Base-by-base conservation (phyloP, 2,797 vertebrate genomes). In the Zalophus californianus region DNA sequence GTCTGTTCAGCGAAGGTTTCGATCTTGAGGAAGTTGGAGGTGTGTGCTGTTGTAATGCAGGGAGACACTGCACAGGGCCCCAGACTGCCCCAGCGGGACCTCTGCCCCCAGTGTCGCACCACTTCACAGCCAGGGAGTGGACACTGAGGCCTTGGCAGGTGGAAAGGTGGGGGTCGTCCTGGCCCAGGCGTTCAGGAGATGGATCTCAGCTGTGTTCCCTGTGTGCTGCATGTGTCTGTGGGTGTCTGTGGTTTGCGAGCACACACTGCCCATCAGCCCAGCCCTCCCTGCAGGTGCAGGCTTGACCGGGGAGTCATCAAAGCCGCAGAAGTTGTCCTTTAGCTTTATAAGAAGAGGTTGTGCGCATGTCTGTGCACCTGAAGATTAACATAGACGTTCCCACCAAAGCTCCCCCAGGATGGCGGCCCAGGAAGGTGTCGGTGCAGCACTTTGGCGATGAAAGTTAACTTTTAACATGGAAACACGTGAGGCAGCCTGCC, bases 401-500 rank as follows among this genome's bases (percentile, higher is more conserved):
- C n/a, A 27, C 23, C 2, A 4, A 1, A 29, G 8, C 48, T 14
- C 10, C 85, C 12, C 44, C n/a, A 29, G 15, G 38, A 20, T 8
- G 27, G 62, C 0, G 0, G 85, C 3, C 44, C 23, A 0, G 41
- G 9, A 38, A 14, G 11, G 44, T 8, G 7, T 9, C n/a, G 6
- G 1, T 72, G 62, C 0, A 3, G 64, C 32, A 18, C 27, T 58
- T 29, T 13, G 0, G n/a, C 23, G 25, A 56, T 75, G n/a, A 78
- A 83, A 35, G 9, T 7, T 60, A 11, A 21, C 83, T 38, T 41
- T 29, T 23, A 41, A 78, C 25, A 9, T 10, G 44, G 56, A 79
- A 84, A n/a, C n/a, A 50, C 78, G 25, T 9, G 20, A 21, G 58
- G 14, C 15, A 41, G n/a, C 2, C 1, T 12, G 8, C 68, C 5